Conservation (phyloP, 2,888 invertebrate species). For the Tanytarsus gracilentus region DNA sequence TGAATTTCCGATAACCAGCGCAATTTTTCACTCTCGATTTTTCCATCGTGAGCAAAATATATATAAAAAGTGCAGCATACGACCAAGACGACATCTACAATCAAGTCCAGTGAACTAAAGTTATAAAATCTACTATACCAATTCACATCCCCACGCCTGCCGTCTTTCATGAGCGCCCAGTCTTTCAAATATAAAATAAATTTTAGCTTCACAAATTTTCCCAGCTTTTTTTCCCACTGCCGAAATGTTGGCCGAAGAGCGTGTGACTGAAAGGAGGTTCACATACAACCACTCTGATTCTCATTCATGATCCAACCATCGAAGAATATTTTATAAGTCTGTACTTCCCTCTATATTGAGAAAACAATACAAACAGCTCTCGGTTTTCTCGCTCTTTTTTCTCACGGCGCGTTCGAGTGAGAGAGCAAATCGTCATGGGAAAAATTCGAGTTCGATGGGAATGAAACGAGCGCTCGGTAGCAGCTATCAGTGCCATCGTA, state of each 20-base stretch:
- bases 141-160: background rate
- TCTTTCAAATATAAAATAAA: slow-evolving; percentile 27
- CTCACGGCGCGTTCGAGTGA: too few relatives aligned
- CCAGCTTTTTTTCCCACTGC: slow-evolving; percentile 22
- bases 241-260: background rate
- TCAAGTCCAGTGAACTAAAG: background rate
- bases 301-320: slow-evolving; percentile 1
- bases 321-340: too few relatives aligned
- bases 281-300: background rate
- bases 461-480: background rate
- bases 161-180: slow-evolving; percentile 11
- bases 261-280: slow-evolving; percentile 27
- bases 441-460: slow-evolving; percentile 15
- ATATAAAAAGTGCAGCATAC: too few relatives aligned
- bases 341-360: too few relatives aligned
- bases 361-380: too few relatives aligned
- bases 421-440: too few relatives aligned
- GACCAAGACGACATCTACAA: background rate
- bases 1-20: background rate
- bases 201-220: slow-evolving; percentile 28
- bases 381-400: too few relatives aligned
- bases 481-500: slow-evolving; percentile 26
- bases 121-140: background rate
- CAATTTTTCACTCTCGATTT: background rate
- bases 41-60: background rate